Evolutionary conservation across 2,797 vertebrate genomes (phyloP), one percentile per base, ranked within the genome.

Genomic region (Myotis planiceps): DNA sequence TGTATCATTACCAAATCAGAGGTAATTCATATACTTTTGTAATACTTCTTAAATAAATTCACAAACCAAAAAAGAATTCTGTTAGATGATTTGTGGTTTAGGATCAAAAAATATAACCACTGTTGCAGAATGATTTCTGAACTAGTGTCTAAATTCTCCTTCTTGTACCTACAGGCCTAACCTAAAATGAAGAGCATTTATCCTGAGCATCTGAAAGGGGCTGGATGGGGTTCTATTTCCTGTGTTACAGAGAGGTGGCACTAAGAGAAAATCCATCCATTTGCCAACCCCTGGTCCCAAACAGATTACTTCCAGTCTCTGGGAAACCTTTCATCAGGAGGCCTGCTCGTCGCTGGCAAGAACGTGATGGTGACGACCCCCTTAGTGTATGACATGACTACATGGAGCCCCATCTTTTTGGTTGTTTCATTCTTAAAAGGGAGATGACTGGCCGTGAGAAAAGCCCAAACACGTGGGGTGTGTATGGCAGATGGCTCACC

Each of bases 11-110:
- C 45, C 47, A 85, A 82, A 81, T 45, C 55, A 76, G 42, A 84
- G 82, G 9, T 78, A 66, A 80, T 76, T 80, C 16, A 18, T 45
- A 34, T 19, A 76, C 32, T 12, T 93, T 84, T 88, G 18, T 65
- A 81, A 74, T 74, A 37, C 5, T 81, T 9, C 4, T 84, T 9
- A 94, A 92, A n/a, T 82, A 74, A n/a, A 68, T 79, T 51, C 37
- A 89, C 14, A 91, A 88, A 86, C 78, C 19, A 49, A 34, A 92
- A 90, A 92, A 51, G 27, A 75, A 88, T 76, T 75, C 42, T 69
- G 25, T 66, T 55, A 49, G 82, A 75, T 49, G 66, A 72, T 29
- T 65, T 16, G 14, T 15, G 68, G 12, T 90, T 86, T n/a, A 3
- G 13, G 66, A 78, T 25, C 27, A 84, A 49, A 72, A 89, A 69